Conservation (phyloP, 2,113 vertebrate species). For the Halcyon senegalensis region DNA sequence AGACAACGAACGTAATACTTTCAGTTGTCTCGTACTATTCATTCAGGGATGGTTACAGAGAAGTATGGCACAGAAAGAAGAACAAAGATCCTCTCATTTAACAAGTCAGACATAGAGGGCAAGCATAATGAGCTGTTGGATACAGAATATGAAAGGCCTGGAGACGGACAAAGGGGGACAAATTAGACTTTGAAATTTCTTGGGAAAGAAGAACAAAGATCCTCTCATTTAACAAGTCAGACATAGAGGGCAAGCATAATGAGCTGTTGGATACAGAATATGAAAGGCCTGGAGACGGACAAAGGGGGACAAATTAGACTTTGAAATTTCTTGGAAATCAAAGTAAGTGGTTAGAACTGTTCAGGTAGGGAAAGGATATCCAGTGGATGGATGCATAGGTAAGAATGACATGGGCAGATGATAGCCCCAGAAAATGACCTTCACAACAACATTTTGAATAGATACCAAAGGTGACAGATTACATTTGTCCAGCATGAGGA, state of each 20-base stretch:
- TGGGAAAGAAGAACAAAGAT: background rate
- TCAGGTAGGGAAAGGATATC: background rate
- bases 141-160: background rate
- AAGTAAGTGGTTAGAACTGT: background rate
- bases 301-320: background rate
- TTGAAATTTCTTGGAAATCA: background rate
- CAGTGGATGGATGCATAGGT: background rate
- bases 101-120: background rate
- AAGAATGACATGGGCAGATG: background rate
- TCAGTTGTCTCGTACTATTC: background rate
- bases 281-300: background rate
- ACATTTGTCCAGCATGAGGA: background rate
- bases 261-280: background rate
- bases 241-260: background rate
- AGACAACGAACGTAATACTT: background rate
- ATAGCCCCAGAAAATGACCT: background rate
- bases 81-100: background rate
- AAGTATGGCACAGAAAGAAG: background rate
- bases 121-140: background rate
- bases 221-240: background rate
- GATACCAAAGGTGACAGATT: background rate
- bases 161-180: background rate
- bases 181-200: background rate
- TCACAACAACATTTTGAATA: background rate
- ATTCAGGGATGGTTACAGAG: background rate